Base-by-base conservation (phyloP, 2,888 invertebrate species). In the Argyresthia goedartella region DNA sequence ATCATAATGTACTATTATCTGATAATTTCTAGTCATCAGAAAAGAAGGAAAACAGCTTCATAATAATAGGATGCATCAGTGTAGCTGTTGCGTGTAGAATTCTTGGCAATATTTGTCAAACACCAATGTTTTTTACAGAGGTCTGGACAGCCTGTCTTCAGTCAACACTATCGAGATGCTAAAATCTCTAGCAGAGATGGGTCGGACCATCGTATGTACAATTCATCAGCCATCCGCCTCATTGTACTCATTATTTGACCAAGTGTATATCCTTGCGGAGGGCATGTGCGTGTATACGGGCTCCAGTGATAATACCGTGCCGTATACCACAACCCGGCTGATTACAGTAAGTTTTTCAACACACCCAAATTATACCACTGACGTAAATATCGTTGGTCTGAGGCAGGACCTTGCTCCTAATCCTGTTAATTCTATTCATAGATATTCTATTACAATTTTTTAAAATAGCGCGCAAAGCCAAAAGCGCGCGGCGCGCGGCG, bases 311-410 rank as follows among this genome's bases (percentile, higher is more conserved):
- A 92, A 93, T 61, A 92, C 97, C 0, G 91, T 98, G 0, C 89
- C 92, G 0, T 97, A 94, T 98, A 97, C 75, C 97, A 98, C 84
- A 98, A 98, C 78, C 97, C 98, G 0, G 97, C 98, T 1, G 98
- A 98, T 84, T 98, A 93, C 75, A 91, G 96, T 96, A 87, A 89
- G 91, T 85, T 14, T 44, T 25, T 25, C 25, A 25, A 25, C 25
- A 25, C 6, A 25, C 25, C 25, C 6, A 25, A 25, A 2, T 25
- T 25, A 25, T 25, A 25, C 25, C 6, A 25, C 6, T 25, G 6
- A 25, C 25, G n/a, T n/a, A n/a, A n/a, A n/a, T n/a, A n/a, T n/a
- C n/a, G n/a, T n/a, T n/a, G n/a, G n/a, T n/a, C n/a, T n/a, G n/a
- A n/a, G n/a, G n/a, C n/a, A n/a, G n/a, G n/a, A n/a, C n/a, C n/a